Evolutionary conservation across 2,888 invertebrate species (phyloP), one percentile per base, ranked within the genome.

Genomic region (Diplolepis rosae): DNA sequence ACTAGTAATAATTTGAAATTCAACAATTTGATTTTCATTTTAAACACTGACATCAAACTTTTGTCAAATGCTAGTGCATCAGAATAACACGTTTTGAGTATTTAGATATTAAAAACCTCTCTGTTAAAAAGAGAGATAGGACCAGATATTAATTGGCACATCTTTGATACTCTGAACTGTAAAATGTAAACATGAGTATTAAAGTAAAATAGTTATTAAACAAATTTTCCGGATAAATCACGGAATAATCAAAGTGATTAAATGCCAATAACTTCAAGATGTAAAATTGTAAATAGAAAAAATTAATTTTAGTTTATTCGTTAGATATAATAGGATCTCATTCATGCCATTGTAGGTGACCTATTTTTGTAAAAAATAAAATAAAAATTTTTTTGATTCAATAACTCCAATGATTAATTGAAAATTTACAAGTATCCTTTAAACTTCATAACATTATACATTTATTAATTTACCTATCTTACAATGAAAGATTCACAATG

Each of bases 401-500:
- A 22, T 27, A 13, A 39, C 1, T 7, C 30, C 1, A 24, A 7
- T 24, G 1, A 1, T 61, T 61, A 61, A 35, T 61, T 24, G 1
- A 50, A 18, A 5, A 22, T 48, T 15, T 15, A 32, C 32, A 32
- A 32, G 7, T 32, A 7, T 32, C 9, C 32, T 32, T 32, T 4
- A 39, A 45, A 45, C 15, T 45, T 45, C 2, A 45, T 45, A 45
- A 45, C 42, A 45, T 45, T 15, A 45, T 45, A 45, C 42, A 15
- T 15, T 42, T 42, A 15, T 42, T 22, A 18, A 9, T 4, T 48
- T 1, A 22, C 6, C 5, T 13, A 56, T 18, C 5, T 5, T 18
- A 30, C 28, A 61, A 65, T 1, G 67, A 70, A 61, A 52, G 68
- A 71, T 68, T 75, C 66, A 75, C 48, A 75, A 32, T 22, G 42